These are phyloP conservation scores for Trichopria drosophilae DNA, from an alignment of 2,888 invertebrate genomes.

Conservation along the genomic window DNA sequence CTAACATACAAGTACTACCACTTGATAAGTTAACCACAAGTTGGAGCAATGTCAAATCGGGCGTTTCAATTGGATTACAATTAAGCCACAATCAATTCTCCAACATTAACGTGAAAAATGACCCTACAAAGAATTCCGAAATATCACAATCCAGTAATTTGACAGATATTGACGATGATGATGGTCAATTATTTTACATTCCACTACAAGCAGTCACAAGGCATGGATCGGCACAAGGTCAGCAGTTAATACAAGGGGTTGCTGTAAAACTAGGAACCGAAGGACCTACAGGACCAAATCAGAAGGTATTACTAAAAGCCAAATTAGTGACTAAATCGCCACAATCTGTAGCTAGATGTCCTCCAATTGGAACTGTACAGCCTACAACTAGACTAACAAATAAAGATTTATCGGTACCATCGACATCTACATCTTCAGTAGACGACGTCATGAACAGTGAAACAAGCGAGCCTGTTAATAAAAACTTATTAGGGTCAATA, in stretches of 20 bases:
- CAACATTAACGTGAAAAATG: too few species aligned
- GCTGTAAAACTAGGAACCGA: constrained; percentile 69
- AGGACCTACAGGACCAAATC: constrained; percentile 66
- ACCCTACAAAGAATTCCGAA: constrained; percentile 52
- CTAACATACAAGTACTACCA: constrained; percentile 49
- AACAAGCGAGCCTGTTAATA: not conserved
- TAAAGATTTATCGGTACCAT: constrained; percentile 36
- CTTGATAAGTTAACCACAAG: constrained; percentile 52
- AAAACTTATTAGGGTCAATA: not conserved
- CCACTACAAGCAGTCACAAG: constrained; percentile 63
- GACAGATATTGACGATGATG: constrained; percentile 63
- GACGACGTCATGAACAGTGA: too few species aligned
- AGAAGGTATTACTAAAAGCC: constrained; percentile 65
- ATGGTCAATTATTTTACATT: constrained; percentile 68
- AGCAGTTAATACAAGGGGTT: constrained; percentile 65
- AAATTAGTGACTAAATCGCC: constrained; percentile 68
- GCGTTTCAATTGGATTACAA: constrained; percentile 62
- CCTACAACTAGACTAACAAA: constrained; percentile 59
- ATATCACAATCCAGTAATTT: too few species aligned
- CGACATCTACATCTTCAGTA: constrained; percentile 36
- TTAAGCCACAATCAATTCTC: too few species aligned
- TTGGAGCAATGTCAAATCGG: constrained; percentile 58
- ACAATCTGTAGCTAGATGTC: constrained; percentile 54
- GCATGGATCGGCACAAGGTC: constrained; percentile 53
- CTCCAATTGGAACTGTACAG: constrained; percentile 64